Percentiles rank a stretch among this genome's conserved stretches.
Evolutionary conservation across 2,888 invertebrate genomes (phyloP).

Genomic region (Malthinus seriepunctatus): DNA sequence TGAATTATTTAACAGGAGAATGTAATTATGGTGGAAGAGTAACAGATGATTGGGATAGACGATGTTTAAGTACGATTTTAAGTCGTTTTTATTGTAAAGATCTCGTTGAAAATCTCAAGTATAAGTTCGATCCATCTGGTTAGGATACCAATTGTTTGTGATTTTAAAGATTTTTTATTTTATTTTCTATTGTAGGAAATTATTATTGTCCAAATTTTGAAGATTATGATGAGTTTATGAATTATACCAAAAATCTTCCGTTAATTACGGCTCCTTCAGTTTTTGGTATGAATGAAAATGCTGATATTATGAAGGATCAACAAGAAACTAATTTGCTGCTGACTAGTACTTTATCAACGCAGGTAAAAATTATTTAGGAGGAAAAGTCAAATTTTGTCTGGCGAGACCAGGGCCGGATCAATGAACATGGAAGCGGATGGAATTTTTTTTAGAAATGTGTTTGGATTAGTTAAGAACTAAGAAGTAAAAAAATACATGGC

Average conservation of each 20-base stretch:
- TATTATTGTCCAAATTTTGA: constrained; percentile 71
- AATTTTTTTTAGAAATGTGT: too few relatives aligned
- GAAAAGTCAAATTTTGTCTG: too few relatives aligned
- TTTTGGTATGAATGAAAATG: constrained; percentile 88
- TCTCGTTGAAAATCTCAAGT: constrained; percentile 67
- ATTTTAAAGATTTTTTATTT: constrained; percentile 61
- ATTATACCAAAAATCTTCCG: constrained; percentile 76
- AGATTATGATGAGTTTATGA: constrained; percentile 73
- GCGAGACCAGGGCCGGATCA: too few relatives aligned
- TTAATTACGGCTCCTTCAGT: constrained; percentile 81
- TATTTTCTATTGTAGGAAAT: constrained; percentile 51
- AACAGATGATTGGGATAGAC: constrained; percentile 83
- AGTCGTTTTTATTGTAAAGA: constrained; percentile 70
- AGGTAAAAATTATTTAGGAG: too few relatives aligned
- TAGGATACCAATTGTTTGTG: too few relatives aligned
- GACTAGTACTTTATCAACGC: constrained; percentile 31
- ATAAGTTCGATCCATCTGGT: constrained; percentile 43
- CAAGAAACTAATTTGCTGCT: constrained; percentile 74
- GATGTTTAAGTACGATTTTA: constrained; percentile 77
- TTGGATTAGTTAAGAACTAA: too few relatives aligned
- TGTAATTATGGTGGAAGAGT: constrained; percentile 90
- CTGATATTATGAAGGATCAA: constrained; percentile 84
- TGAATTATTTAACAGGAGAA: constrained; percentile 85
- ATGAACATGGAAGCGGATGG: too few relatives aligned
- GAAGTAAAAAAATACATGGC: too few relatives aligned